Conservation (phyloP, 2,113 vertebrate species). For the Bettongia penicillata region DNA sequence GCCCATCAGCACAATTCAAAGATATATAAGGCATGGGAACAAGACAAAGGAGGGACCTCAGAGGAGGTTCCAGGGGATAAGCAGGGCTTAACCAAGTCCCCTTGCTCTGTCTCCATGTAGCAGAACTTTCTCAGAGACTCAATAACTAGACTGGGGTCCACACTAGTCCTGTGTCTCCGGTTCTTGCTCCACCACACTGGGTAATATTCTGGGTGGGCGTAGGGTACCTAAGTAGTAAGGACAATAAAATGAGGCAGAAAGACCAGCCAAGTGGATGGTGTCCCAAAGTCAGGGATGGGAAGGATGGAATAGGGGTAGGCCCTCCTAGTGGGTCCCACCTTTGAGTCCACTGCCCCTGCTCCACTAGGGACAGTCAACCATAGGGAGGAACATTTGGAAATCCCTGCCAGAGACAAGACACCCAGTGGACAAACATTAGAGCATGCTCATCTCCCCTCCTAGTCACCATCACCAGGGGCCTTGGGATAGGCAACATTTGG, state of each 20-base stretch:
- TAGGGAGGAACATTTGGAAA: background rate
- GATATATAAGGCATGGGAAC: background rate
- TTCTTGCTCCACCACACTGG: background rate
- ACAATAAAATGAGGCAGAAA: background rate
- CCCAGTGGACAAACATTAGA: background rate
- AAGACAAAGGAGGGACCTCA: background rate
- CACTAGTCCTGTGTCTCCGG: background rate
- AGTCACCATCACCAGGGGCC: background rate
- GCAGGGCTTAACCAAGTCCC: background rate
- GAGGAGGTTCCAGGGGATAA: background rate
- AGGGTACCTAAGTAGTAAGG: background rate
- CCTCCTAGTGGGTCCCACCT: background rate
- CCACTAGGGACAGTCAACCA: background rate
- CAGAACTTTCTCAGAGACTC: background rate
- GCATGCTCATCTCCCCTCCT: background rate
- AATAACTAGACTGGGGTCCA: background rate
- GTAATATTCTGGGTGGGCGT: background rate
- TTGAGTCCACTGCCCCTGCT: background rate
- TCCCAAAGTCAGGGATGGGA: background rate
- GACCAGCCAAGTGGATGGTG: background rate
- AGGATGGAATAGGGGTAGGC: background rate
- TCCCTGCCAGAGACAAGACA: background rate
- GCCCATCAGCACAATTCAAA: background rate
- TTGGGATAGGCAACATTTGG: background rate
- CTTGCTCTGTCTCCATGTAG: background rate